A percentile compares a stretch with the other conserved stretches of the same genome.
These are phyloP conservation scores for Heliocidaris erythrogramma DNA, from an alignment of 35 echinoderm and acorn worm species.

Conservation along the genomic window DNA sequence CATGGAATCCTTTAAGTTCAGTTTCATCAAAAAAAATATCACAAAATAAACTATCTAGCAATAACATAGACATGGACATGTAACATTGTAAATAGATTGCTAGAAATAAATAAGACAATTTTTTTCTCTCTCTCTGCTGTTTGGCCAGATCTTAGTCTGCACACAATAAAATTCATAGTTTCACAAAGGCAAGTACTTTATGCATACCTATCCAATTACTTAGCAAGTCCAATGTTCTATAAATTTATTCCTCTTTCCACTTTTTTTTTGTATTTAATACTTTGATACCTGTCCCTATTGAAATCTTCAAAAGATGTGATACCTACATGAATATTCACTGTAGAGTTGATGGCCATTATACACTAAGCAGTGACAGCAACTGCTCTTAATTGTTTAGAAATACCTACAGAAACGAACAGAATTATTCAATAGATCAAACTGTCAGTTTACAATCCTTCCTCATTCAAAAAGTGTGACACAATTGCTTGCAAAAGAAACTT, in stretches of 20 bases:
- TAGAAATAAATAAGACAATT: constrained; percentile 33
- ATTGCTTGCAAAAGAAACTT: constrained; percentile 5
- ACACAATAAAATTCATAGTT: background rate
- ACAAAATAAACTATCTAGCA: constrained; percentile 12
- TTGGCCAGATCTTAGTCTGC: background rate
- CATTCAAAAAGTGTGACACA: background rate
- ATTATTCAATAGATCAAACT: background rate
- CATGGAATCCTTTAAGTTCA: constrained; percentile 17
- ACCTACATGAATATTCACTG: background rate
- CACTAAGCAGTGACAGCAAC: background rate
- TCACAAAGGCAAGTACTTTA: constrained; percentile 40
- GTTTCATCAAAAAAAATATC: constrained; percentile 18
- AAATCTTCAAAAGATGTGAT: background rate
- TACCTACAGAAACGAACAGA: background rate
- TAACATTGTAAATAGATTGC: constrained; percentile 6
- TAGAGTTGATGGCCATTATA: background rate
- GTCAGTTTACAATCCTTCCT: background rate
- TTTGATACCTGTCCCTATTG: too few species aligned
- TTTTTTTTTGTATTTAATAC: too few species aligned
- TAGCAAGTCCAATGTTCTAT: background rate
- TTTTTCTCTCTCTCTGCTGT: background rate
- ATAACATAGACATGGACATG: constrained; percentile 5
- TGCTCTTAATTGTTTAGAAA: background rate
- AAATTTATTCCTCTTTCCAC: background rate
- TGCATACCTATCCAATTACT: constrained; percentile 21